Evolutionary conservation across 2,888 invertebrate species (phyloP), one percentile per base, ranked within the genome.

Genomic region (Pilophorus perplexus): DNA sequence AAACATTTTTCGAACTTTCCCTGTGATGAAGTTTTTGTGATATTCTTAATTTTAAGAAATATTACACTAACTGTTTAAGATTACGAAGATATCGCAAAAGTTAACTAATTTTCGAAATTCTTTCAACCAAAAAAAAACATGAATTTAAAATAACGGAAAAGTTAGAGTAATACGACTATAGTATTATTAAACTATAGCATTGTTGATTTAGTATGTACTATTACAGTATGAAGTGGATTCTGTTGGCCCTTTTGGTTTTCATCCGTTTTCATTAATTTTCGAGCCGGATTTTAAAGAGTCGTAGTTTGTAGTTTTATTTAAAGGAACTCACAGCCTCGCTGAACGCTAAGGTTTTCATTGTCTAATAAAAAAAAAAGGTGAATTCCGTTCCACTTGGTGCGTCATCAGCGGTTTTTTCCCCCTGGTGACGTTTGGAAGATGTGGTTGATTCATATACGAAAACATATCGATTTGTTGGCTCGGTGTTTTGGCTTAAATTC

Each of bases 31-130:
- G 46, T 46, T 46, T 60, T 46, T 60, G 60, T 60, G 60, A 60
- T 60, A 60, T 60, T 60, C 44, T 60, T 44, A 44, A 60, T 44
- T 60, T 44, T 60, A 60, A 60, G 60, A 60, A 55, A 55, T 55
- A 55, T 55, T 55, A 20, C 55, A 55, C 38, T 37, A 55, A 55
- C 55, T 55, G 38, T 48, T 52, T 52, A 52, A 28, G 28, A 55
- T 55, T 55, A 55, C 6, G 2, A 20, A 54, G 37, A 55, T 23
- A 20, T 55, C 42, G 14, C 33, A 38, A 54, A 55, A 55, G 38
- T 55, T 38, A 38, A 38, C 55, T 55, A 38, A 37, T n/a, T n/a
- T n/a, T n/a, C n/a, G 28, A 16, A 28, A 28, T 52, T 52, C 20
- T 52, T 52, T 28, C 2, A 28, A 23, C 3, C 12, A 38, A 3